Conservation (phyloP, 2,113 vertebrate genomes). For the Oncorhynchus clarkii region DNA sequence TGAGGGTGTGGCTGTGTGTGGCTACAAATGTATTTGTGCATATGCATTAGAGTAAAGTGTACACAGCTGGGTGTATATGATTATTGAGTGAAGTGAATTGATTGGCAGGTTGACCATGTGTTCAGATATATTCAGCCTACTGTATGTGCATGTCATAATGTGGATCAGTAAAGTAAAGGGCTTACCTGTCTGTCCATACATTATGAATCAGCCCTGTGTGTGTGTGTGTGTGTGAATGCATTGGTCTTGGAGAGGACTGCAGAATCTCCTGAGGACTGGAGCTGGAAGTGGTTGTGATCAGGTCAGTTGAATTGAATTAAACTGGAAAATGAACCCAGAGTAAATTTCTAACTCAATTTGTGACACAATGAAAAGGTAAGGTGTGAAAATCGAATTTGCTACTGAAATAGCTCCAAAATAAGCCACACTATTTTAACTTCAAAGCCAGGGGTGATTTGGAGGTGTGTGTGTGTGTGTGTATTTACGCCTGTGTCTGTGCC, state of each 20-base stretch:
- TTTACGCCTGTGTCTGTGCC: too few relatives aligned
- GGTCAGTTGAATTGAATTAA: background rate
- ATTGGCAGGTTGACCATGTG: background rate
- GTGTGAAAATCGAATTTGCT: background rate
- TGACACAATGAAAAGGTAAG: background rate
- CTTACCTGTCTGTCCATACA: background rate
- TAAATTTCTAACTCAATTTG: background rate
- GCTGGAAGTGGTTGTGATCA: background rate
- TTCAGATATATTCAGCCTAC: too few relatives aligned
- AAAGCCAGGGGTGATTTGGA: slow-evolving; percentile 20
- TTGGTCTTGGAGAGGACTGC: background rate
- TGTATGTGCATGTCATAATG: background rate
- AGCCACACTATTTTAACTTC: slow-evolving; percentile 8
- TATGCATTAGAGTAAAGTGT: background rate
- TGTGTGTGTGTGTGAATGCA: background rate
- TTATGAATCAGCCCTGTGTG: background rate
- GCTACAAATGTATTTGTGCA: background rate
- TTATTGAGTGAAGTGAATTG: background rate
- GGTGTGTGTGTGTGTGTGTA: too few relatives aligned
- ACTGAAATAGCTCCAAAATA: background rate
- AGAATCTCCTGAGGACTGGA: background rate
- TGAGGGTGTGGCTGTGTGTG: background rate
- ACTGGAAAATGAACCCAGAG: background rate
- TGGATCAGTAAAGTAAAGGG: background rate
- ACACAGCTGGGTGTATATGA: background rate